Conservation (phyloP, 2,888 invertebrate species). For the Amiota mariae region DNA sequence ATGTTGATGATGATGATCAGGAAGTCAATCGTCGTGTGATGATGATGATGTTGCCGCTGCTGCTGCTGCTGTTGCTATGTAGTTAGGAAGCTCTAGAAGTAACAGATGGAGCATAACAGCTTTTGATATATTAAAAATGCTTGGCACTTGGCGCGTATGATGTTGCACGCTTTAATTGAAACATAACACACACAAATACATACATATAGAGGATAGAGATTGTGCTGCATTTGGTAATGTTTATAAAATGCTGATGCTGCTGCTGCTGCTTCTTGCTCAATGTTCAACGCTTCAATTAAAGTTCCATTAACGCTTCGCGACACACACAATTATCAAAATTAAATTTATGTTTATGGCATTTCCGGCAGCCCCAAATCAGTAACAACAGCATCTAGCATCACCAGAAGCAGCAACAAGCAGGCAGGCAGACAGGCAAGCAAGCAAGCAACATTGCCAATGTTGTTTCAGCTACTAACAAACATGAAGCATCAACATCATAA, state of each 20-base stretch:
- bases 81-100: no score
- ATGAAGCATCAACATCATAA: neutral
- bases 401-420: neutral
- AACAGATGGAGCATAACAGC: no score
- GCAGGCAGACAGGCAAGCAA: no score
- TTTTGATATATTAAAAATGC: no score
- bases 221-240: no score
- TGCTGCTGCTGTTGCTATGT: no score
- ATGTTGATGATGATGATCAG: neutral
- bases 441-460: neutral
- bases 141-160: no score
- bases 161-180: no score
- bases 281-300: slow-evolving; percentile 60
- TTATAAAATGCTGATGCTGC: slow-evolving; percentile 9
- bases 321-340: slow-evolving; percentile 66
- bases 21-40: no score
- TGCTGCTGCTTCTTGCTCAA: slow-evolving; percentile 28
- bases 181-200: neutral
- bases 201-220: no score
- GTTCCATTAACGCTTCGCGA: slow-evolving; percentile 66
- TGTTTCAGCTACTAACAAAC: neutral
- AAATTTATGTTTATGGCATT: slow-evolving; percentile 65
- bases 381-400: no score
- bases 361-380: slow-evolving; percentile 52
- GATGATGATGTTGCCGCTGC: no score